Conservation (phyloP, 2,888 invertebrate species). For the Standfussiana lucernea region DNA sequence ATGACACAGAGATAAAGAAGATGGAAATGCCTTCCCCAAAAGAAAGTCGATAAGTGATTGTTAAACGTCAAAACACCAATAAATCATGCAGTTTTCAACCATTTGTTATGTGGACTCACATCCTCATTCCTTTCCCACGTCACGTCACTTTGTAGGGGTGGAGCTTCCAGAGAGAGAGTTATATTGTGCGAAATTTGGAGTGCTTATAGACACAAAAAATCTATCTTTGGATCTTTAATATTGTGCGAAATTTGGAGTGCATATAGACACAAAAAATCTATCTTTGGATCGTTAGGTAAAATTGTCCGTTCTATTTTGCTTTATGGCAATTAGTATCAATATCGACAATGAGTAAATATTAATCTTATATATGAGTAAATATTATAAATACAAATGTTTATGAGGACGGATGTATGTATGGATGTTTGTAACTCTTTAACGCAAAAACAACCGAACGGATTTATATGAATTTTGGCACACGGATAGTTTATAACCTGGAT, state of each 20-base stretch:
- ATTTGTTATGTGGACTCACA: slow-evolving; percentile 66
- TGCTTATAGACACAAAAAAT: neutral
- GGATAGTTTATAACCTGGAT: no score
- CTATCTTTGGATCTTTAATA: neutral
- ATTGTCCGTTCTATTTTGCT: neutral
- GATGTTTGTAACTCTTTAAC: no score
- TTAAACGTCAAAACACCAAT: slow-evolving; percentile 53
- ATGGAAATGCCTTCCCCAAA: slow-evolving; percentile 36
- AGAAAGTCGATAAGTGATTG: slow-evolving; percentile 54
- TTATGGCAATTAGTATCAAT: neutral
- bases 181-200: neutral
- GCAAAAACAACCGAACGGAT: no score
- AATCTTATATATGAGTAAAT: no score
- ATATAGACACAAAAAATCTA: neutral
- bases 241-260: neutral
- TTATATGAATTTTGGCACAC: no score
- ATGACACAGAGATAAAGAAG: slow-evolving; percentile 13
- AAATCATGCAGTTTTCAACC: slow-evolving; percentile 66
- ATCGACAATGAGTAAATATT: neutral
- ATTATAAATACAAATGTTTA: no score
- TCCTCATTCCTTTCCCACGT: slow-evolving; percentile 65
- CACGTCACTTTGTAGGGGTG: slow-evolving; percentile 15
- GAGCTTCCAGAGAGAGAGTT: slow-evolving; percentile 15
- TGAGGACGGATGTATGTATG: no score
- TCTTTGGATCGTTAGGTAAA: neutral